Evolutionary conservation across 2,797 vertebrate species (phyloP).

Genomic region (Myoxocephalus aenaeus): DNA sequence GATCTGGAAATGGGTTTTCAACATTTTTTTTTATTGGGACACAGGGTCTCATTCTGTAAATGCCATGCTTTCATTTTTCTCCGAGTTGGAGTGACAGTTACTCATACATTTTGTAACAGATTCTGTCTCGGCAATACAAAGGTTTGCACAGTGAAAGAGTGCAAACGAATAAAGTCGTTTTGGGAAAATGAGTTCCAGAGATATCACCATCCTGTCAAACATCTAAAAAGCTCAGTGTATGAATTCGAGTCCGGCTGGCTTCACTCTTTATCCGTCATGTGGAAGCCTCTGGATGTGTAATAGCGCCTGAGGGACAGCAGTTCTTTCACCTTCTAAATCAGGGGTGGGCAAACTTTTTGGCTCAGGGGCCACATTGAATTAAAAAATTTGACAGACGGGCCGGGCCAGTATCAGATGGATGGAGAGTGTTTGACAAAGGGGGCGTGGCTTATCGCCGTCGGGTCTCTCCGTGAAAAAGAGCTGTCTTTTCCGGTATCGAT

Average conservation of each 20-base stretch:
- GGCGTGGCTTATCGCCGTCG: too few species aligned
- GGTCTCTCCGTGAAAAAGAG: too few species aligned
- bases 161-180: slow-evolving; percentile 43
- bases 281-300: slow-evolving; percentile 51
- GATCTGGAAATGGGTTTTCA: slow-evolving; percentile 1
- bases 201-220: slow-evolving; percentile 48
- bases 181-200: slow-evolving; percentile 23
- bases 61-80: slow-evolving; percentile 12
- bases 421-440: too few species aligned
- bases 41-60: slow-evolving; percentile 4
- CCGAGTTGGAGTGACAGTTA: slow-evolving; percentile 38
- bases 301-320: slow-evolving; percentile 45
- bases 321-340: slow-evolving; percentile 48
- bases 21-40: neutral
- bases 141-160: slow-evolving; percentile 24
- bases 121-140: slow-evolving; percentile 37
- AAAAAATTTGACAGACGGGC: too few species aligned
- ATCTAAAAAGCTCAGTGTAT: slow-evolving; percentile 47
- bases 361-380: too few species aligned
- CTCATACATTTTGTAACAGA: slow-evolving; percentile 29
- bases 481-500: too few species aligned
- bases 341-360: too few species aligned
- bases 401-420: too few species aligned
- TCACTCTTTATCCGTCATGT: slow-evolving; percentile 50
- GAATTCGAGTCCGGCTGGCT: slow-evolving; percentile 52